Evolutionary conservation across 2,113 vertebrate genomes (phyloP).

Genomic region (Stegostoma tigrinum): DNA sequence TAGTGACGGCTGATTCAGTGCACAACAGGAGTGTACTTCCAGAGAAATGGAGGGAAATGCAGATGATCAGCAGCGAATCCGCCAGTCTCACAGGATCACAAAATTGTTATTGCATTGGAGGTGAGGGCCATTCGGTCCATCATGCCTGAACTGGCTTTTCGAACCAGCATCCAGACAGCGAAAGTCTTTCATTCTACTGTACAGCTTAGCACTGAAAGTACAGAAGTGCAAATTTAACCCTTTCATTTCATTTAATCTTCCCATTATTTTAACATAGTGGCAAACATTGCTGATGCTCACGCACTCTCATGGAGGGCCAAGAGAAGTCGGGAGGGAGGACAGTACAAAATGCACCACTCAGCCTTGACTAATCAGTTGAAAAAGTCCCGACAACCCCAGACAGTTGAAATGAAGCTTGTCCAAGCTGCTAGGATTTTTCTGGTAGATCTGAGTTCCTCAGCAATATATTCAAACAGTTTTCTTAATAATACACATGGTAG

Average conservation of each 20-base stretch:
- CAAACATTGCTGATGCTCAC: not conserved
- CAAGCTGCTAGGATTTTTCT: not conserved
- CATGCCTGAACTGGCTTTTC: no score
- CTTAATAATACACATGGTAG: no score
- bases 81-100: no score
- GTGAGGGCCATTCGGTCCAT: no score
- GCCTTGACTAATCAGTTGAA: not conserved
- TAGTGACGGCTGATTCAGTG: not conserved
- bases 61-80: no score
- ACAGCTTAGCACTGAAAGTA: not conserved
- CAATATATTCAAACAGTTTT: no score
- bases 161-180: no score
- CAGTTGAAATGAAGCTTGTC: not conserved
- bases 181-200: not conserved
- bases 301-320: no score
- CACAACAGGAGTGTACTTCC: not conserved
- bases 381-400: not conserved
- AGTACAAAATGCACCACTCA: not conserved
- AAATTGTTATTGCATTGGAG: no score
- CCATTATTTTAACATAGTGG: not conserved
- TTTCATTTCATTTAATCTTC: not conserved
- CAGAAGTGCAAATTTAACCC: not conserved
- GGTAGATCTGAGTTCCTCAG: no score
- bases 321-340: not conserved
- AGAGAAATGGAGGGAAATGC: not conserved